Conservation (phyloP, 2,797 vertebrate species). For the Aphelocoma californica region DNA sequence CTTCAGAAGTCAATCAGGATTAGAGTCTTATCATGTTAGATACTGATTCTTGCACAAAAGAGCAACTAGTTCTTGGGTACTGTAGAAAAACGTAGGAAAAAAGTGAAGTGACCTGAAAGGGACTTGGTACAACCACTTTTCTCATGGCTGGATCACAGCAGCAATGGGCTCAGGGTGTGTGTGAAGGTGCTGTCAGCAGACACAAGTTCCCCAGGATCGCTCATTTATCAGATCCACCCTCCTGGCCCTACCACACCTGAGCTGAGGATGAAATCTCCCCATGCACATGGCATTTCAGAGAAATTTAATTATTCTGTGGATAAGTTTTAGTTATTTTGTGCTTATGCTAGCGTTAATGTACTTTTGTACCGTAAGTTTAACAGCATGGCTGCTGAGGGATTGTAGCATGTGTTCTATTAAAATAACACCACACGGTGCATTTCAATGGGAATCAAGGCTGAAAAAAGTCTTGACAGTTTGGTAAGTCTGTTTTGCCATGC, state of each 20-base stretch:
- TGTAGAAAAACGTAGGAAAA: background rate
- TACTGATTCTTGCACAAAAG: background rate
- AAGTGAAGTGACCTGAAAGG: background rate
- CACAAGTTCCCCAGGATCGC: background rate
- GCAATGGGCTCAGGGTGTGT: background rate
- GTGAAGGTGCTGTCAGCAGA: background rate
- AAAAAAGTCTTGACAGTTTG: background rate
- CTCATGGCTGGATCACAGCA: background rate
- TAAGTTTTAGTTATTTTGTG: background rate
- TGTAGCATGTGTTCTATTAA: background rate
- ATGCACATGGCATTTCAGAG: background rate
- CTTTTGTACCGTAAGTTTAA: background rate
- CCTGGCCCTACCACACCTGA: background rate
- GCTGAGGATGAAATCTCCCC: background rate
- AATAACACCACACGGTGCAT: background rate
- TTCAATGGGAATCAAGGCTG: background rate
- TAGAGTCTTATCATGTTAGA: background rate
- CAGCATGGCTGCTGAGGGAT: background rate
- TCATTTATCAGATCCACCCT: background rate
- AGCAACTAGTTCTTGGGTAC: background rate
- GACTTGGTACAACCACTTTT: background rate
- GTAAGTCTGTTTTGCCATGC: background rate
- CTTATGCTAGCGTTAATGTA: background rate
- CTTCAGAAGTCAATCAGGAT: background rate
- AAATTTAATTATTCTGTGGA: background rate